These are phyloP conservation scores for Calyptomena viridis DNA, from an alignment of 2,113 vertebrate species.

Conservation along the genomic window DNA sequence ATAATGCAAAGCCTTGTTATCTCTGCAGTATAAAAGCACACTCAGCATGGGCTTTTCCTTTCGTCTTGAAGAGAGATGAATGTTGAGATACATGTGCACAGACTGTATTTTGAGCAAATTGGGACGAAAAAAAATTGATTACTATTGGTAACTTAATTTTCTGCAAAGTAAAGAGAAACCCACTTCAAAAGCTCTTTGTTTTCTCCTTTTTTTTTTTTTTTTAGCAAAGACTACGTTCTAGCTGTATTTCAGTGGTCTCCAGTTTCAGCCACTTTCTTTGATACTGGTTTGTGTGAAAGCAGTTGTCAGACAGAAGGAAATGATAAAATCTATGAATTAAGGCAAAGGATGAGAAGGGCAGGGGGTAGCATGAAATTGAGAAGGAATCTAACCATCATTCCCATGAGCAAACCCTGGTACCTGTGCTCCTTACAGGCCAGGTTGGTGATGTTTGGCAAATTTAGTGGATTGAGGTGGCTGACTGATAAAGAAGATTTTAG, in stretches of 20 bases:
- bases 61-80: not conserved
- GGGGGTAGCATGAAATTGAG: not conserved
- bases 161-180: constrained; percentile 35
- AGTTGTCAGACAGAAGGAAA: constrained; percentile 56
- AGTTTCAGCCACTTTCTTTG: constrained; percentile 59
- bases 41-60: constrained; percentile 28
- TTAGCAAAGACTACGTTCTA: not conserved
- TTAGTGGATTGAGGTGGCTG: not conserved
- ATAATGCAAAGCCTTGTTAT: not conserved
- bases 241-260: constrained; percentile 31
- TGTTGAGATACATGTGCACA: not conserved
- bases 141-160: constrained; percentile 57
- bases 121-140: constrained; percentile 14
- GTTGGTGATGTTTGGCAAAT: not conserved
- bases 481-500: not conserved
- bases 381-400: not conserved
- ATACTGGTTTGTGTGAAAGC: constrained; percentile 35
- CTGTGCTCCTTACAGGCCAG: not conserved
- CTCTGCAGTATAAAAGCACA: not conserved
- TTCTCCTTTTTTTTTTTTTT: not conserved
- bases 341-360: constrained; percentile 5
- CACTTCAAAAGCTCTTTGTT: constrained; percentile 47
- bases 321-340: not conserved
- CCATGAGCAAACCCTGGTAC: not conserved
- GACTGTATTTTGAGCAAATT: not conserved